These are phyloP conservation scores for Podocnemis expansa DNA, from an alignment of 2,113 vertebrate species.

Conservation along the genomic window DNA sequence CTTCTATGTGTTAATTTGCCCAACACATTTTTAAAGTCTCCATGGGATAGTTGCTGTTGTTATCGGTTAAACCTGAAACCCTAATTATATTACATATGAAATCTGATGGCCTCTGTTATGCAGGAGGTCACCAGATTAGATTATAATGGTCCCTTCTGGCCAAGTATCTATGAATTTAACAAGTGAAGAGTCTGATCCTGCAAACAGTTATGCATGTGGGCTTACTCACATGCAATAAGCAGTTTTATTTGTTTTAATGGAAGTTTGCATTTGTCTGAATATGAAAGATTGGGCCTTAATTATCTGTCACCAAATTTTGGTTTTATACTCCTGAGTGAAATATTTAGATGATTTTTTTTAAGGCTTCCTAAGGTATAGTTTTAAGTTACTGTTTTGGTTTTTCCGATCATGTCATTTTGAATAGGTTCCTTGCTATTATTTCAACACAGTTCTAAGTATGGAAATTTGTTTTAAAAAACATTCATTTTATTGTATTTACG, in stretches of 20 bases:
- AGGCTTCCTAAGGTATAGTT: not conserved
- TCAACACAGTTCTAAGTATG: not conserved
- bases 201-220: not conserved
- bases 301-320: not conserved
- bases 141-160: slow-evolving; percentile 39
- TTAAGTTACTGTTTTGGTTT: not conserved
- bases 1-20: slow-evolving; percentile 63
- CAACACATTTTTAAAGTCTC: slow-evolving; percentile 61
- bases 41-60: slow-evolving; percentile 57
- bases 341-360: rapidly evolving
- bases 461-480: not conserved
- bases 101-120: slow-evolving; percentile 61
- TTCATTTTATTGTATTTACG: not conserved
- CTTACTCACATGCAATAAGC: not conserved
- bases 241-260: not conserved
- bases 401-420: not conserved
- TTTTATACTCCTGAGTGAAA: not conserved
- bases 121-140: slow-evolving; percentile 49
- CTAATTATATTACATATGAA: slow-evolving; percentile 60
- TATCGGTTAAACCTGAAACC: slow-evolving; percentile 65
- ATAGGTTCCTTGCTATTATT: not conserved
- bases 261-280: not conserved
- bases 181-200: slow-evolving; percentile 32
- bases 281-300: not conserved
- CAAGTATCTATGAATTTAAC: not conserved